phyloP scores from a whole-genome alignment of 2,113 vertebrate species.

The Leucosticte australis region DNA sequence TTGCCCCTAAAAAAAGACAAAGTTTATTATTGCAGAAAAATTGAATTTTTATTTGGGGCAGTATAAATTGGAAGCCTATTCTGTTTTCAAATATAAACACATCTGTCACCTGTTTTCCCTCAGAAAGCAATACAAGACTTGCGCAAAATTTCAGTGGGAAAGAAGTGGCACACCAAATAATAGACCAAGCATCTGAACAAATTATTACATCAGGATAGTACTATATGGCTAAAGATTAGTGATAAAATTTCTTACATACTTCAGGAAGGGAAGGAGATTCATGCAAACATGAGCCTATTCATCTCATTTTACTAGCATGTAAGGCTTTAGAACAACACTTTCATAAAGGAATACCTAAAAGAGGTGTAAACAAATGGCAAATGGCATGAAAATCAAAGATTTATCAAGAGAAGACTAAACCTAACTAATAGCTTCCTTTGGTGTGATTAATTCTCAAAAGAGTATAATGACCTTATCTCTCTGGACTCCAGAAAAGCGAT shows the following conservation, averaged over 20 bases:
- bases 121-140: not conserved
- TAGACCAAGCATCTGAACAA: constrained; percentile 1
- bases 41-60: not conserved
- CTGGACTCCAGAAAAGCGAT: not conserved
- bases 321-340: not conserved
- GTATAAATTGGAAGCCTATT: not conserved
- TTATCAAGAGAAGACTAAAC: not conserved
- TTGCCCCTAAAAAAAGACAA: not conserved
- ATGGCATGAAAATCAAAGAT: not conserved
- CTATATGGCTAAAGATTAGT: not conserved
- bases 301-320: not conserved
- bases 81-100: not conserved
- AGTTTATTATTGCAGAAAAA: not conserved
- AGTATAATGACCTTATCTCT: not conserved
- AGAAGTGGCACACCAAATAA: constrained; percentile 12
- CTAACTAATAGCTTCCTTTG: not conserved
- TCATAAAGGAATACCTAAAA: not conserved
- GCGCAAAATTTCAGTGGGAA: not conserved
- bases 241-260: not conserved
- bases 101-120: not conserved
- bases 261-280: not conserved
- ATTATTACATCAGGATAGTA: not conserved
- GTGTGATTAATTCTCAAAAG: not conserved
- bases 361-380: not conserved
- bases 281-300: not conserved